Base-by-base conservation (phyloP, 2,113 vertebrate genomes). In the Melospiza georgiana region DNA sequence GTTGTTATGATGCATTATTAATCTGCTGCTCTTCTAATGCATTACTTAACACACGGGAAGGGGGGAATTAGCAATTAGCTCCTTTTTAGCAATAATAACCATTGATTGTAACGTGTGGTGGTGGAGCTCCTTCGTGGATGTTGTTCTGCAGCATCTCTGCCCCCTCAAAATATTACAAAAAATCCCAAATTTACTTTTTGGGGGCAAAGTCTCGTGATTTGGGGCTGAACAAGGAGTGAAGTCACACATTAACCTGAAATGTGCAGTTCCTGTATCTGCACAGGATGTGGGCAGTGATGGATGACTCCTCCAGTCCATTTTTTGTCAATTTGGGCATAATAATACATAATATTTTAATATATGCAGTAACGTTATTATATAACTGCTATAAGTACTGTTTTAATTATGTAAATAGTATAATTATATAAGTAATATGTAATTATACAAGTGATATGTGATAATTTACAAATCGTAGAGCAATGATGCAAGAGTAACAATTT, bases 21-120 rank as follows among this genome's bases (percentile, higher is more conserved):
- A 85, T 68, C 57, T 2, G 7, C 39, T 55, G 0, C 24, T 81
- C 62, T 19, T 49, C 43, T 15, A 6, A 49, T 49, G 75, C 39
- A 14, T 86, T 94, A 46, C 79, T 92, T 79, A 86, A 12, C 37
- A 7, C 3, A 1, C 2, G 6, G 67, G 39, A 57, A 57, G 11
- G 28, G n/a, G 46, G 52, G n/a, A 3, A 33, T 76, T 68, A 23
- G 22, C 27, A 72, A 44, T 75, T 83, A 63, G 10, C 74, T 72
- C 11, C 61, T 52, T 57, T 68, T 61, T 48, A 65, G 62, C 54
- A 15, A 4, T 57, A 21, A 44, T 43, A 66, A 7, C 17, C 49
- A 27, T 44, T 8, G 5, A 13, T 85, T 35, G 9, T 8, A n/a
- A 5, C 0, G 4, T 1, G 1, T 5, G 25, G 39, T 19, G 51